Base-by-base conservation (phyloP, 2,888 invertebrate genomes). In the Synergus gifuensis region DNA sequence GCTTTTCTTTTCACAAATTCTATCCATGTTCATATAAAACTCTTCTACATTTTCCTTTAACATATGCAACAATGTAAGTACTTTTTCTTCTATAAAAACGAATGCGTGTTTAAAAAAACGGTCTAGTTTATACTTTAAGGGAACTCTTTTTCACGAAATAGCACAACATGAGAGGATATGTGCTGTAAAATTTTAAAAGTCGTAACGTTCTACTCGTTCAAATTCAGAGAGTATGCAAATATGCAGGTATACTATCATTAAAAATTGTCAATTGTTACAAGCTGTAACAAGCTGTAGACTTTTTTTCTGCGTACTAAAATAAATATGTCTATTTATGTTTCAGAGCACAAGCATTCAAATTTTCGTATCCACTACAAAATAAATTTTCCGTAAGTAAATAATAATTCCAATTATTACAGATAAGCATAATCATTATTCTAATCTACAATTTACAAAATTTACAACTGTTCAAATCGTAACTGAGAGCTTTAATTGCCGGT, bases 201-300 rank as follows among this genome's bases (percentile, higher is more conserved):
- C n/a, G 58, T 58, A 58, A 58, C 7, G 16, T 18, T 58, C 18
- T n/a, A 18, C n/a, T 60, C 18, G n/a, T 60, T 60, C 16, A 60
- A 60, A 9, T 60, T 60, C 60, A 60, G 60, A 60, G 60, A n/a
- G 60, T 22, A 60, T 60, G 60, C 18, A 58, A 18, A 58, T 58
- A 2, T 16, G 58, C 58, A n/a, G 16, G 58, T 36, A 16, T 2
- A 58, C 58, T 2, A n/a, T n/a, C 18, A 18, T 58, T n/a, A 62
- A 62, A 62, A 62, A 22, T 18, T 60, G 8, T 46, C 46, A 46
- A 28, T 28, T 28, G 22, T 28, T 28, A 28, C 22, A 28, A 28
- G 22, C 22, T 28, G 22, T 28, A 28, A 28, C 22, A 28, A 28
- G 22, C 22, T 28, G 2, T 28, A 28, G 22, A 28, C 1, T 28